These are phyloP conservation scores for Serripes groenlandicus DNA, from an alignment of 2,888 invertebrate species.

Conservation along the genomic window DNA sequence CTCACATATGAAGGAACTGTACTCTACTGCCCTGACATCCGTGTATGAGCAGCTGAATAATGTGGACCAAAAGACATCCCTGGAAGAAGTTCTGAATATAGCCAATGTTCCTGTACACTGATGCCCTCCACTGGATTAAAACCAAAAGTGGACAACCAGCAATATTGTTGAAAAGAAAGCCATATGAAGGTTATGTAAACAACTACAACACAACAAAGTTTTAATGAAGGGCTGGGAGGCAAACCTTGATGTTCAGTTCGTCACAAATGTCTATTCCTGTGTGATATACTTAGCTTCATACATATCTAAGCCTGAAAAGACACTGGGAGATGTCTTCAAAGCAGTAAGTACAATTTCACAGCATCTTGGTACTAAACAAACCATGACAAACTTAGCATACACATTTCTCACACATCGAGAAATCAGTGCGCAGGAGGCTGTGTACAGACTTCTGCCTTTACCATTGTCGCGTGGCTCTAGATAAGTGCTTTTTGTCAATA, in stretches of 20 bases:
- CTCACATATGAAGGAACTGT: conserved; percentile 12
- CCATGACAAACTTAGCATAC: conserved; percentile 50
- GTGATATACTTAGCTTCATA: conserved; percentile 66
- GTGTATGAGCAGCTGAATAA: conserved; percentile 31
- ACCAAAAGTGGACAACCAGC: too few relatives aligned
- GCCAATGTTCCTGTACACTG: too few relatives aligned
- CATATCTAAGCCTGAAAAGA: conserved; percentile 56
- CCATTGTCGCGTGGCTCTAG: conserved; percentile 33
- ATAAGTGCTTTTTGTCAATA: conserved; percentile 47
- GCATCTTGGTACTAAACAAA: conserved; percentile 28
- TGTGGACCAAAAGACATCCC: not conserved
- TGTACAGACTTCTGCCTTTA: conserved; percentile 48
- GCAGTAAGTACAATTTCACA: conserved; percentile 37
- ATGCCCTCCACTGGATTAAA: too few relatives aligned
- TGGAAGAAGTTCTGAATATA: too few relatives aligned
- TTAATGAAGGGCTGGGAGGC: conserved; percentile 52
- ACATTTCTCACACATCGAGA: conserved; percentile 59
- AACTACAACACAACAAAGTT: conserved; percentile 43
- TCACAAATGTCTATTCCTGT: conserved; percentile 60
- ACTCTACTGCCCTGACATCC: conserved; percentile 20
- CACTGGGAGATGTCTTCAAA: conserved; percentile 47
- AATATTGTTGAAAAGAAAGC: too few relatives aligned
- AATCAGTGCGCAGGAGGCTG: conserved; percentile 62
- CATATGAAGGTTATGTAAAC: conserved; percentile 27
- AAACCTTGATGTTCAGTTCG: conserved; percentile 65